Percentiles rank a stretch among this genome's conserved stretches.
These are phyloP conservation scores for Trissolcus basalis DNA, from an alignment of 1,140 invertebrate genomes.

Conservation along the genomic window DNA sequence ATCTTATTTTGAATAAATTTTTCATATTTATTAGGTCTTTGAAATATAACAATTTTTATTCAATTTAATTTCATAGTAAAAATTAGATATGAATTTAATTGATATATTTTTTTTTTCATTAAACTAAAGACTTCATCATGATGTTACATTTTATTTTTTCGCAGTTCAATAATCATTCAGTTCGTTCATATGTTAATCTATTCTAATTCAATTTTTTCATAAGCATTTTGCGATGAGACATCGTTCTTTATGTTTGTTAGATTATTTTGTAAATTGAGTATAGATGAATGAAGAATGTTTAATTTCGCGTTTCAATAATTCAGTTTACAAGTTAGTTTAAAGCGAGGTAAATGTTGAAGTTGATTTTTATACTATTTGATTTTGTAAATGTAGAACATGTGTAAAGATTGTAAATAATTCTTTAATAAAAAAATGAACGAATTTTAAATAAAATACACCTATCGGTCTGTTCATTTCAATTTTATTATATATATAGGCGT, in stretches of 20 bases:
- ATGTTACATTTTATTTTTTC: too few species aligned
- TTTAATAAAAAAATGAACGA: conserved; percentile 42
- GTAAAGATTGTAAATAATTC: conserved; percentile 55
- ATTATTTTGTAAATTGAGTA: background rate
- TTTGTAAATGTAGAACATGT: conserved; percentile 42
- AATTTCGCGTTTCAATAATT: background rate
- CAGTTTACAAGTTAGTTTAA: conserved; percentile 25
- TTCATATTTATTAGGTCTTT: too few species aligned
- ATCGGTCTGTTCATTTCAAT: background rate
- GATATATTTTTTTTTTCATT: too few species aligned
- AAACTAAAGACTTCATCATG: too few species aligned
- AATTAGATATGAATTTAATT: too few species aligned
- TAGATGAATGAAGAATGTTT: too few species aligned
- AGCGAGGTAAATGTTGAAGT: conserved; percentile 20
- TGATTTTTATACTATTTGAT: conserved; percentile 46
- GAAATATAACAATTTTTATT: too few species aligned
- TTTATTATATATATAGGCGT: background rate
- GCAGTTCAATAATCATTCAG: too few species aligned
- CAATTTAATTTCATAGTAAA: too few species aligned
- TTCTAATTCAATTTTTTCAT: background rate
- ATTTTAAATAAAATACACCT: conserved; percentile 19
- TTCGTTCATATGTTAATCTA: background rate
- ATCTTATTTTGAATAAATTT: too few species aligned
- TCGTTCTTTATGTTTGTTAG: background rate
- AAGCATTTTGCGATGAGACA: background rate